Conservation (phyloP, 1,140 invertebrate genomes). For the Magallana angulata region DNA sequence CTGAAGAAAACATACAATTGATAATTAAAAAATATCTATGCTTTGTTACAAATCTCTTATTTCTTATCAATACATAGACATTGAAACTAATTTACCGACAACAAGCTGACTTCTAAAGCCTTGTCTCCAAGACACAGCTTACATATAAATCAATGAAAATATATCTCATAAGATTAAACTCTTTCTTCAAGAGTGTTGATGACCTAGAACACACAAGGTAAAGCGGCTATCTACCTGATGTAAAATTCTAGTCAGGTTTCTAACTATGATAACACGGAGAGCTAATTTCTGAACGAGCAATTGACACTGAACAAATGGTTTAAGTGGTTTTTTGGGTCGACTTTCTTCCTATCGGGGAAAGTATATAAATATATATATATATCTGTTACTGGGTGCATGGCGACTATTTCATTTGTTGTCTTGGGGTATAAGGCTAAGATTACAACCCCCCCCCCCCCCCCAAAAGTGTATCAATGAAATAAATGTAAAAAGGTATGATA, state of each 20-base stretch:
- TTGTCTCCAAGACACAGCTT: neutral
- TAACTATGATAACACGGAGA: neutral
- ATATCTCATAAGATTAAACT: neutral
- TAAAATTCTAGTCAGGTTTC: slow-evolving; percentile 28
- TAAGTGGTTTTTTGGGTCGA: neutral
- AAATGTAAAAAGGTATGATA: no score
- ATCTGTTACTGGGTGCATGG: no score
- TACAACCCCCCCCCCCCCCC: no score
- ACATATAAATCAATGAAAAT: slow-evolving; percentile 14
- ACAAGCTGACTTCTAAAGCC: neutral
- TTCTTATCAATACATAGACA: neutral
- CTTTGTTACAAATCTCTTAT: no score
- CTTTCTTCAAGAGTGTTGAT: slow-evolving; percentile 1
- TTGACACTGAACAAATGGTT: neutral
- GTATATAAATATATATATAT: no score
- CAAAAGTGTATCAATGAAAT: no score
- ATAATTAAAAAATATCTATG: no score
- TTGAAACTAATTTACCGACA: neutral
- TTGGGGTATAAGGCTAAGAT: no score
- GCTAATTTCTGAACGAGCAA: slow-evolving; percentile 6
- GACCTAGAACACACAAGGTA: neutral
- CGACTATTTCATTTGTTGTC: no score
- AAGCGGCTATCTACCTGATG: neutral
- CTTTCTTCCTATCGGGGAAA: no score
- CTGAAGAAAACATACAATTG: no score